Conservation (phyloP, 1,140 invertebrate species). For the Polypedilum pembai region DNA sequence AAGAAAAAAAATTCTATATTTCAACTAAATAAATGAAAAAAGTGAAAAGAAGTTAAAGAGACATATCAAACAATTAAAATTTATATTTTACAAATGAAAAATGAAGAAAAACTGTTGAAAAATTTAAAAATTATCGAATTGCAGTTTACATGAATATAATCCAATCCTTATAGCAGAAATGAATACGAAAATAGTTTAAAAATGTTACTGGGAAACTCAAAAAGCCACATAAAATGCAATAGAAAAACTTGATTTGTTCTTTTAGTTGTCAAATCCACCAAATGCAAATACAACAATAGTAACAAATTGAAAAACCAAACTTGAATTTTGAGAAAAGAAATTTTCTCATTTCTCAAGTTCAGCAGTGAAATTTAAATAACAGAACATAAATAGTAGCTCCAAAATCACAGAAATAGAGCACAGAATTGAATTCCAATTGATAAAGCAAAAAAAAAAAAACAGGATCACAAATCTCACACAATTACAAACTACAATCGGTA, state of each 20-base stretch:
- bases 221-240: constrained; percentile 25
- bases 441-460: background rate
- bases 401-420: background rate
- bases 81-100: constrained; percentile 36
- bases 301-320: background rate
- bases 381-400: background rate
- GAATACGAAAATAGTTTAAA: background rate
- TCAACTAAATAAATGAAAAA: background rate
- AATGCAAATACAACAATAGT: constrained; percentile 20
- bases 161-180: background rate
- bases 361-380: background rate
- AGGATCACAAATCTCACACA: constrained; percentile 11
- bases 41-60: background rate
- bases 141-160: constrained; percentile 15
- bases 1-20: background rate
- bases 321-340: too few relatives aligned
- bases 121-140: background rate
- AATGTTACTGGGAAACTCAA: background rate
- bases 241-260: constrained; percentile 26
- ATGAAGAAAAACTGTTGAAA: constrained; percentile 23
- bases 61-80: constrained; percentile 30
- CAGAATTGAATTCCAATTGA: constrained; percentile 3
- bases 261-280: background rate
- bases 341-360: too few relatives aligned
- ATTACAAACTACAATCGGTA: background rate